Evolutionary conservation across 2,888 invertebrate species (phyloP).

Genomic region (Ophonus ardosiacus): DNA sequence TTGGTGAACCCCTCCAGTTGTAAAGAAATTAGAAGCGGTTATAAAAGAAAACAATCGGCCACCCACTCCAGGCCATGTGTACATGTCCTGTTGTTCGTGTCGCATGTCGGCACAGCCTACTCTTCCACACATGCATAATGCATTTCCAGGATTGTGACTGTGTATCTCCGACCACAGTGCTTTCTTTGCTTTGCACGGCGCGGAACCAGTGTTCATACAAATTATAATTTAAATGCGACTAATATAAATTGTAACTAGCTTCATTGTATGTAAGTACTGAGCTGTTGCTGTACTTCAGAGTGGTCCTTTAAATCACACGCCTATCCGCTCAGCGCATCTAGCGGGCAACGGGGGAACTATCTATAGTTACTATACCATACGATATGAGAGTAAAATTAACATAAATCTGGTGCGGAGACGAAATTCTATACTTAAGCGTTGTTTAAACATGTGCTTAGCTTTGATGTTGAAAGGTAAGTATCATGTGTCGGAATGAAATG

Average conservation of each 20-base stretch:
- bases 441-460: constrained; percentile 43
- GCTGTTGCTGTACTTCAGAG: constrained; percentile 31
- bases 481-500: constrained; percentile 12
- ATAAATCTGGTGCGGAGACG: constrained; percentile 26
- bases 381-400: constrained; percentile 19
- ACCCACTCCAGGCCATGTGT: constrained; percentile 25
- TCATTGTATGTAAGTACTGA: constrained; percentile 59
- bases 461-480: constrained; percentile 19
- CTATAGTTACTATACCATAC: not conserved
- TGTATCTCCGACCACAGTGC: not conserved
- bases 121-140: constrained; percentile 49
- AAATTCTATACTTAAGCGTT: constrained; percentile 45
- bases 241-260: constrained; percentile 61
- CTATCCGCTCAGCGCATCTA: constrained; percentile 31
- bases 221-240: constrained; percentile 59
- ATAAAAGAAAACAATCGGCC: constrained; percentile 39
- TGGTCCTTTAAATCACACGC: constrained; percentile 52
- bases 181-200: not conserved
- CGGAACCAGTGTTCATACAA: constrained; percentile 54
- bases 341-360: not conserved
- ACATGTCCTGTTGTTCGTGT: constrained; percentile 16
- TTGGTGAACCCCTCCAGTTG: not conserved
- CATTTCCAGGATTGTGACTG: constrained; percentile 30
- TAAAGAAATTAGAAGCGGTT: not conserved
- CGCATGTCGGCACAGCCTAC: constrained; percentile 39